Evolutionary conservation across 1,140 invertebrate species (phyloP).

Genomic region (Brachystomella parvula): DNA sequence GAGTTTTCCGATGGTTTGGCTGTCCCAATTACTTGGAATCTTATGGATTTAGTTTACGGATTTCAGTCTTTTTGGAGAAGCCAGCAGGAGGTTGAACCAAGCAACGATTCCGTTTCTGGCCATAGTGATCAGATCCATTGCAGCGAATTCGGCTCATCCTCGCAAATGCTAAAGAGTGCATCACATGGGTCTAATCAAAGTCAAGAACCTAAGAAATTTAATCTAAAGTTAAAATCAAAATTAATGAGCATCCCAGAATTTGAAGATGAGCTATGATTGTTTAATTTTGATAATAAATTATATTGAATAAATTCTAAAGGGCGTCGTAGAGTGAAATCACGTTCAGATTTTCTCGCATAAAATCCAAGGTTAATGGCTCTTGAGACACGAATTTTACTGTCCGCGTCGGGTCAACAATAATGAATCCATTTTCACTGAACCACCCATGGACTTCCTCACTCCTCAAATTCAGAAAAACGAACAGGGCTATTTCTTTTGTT

Average conservation of each 20-base stretch:
- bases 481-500: slow-evolving; percentile 51
- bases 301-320: not conserved
- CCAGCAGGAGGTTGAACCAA: not conserved
- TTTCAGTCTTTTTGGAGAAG: not conserved
- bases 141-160: too few relatives aligned
- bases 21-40: not conserved
- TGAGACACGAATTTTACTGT: slow-evolving; percentile 42
- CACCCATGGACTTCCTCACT: slow-evolving; percentile 42
- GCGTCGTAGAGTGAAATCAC: slow-evolving; percentile 41
- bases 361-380: slow-evolving; percentile 31
- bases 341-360: slow-evolving; percentile 37
- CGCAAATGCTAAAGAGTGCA: too few relatives aligned
- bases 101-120: too few relatives aligned
- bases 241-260: not conserved
- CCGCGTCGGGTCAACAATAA: slow-evolving; percentile 39
- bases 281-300: not conserved
- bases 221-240: not conserved
- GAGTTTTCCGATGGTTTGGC: not conserved
- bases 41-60: not conserved
- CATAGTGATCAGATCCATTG: too few relatives aligned
- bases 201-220: not conserved
- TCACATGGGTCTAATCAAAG: not conserved
- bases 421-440: slow-evolving; percentile 61
- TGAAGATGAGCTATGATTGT: not conserved
- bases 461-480: slow-evolving; percentile 51